Evolutionary conservation across 2,888 invertebrate species (phyloP).

Genomic region (Carabus problematicus): DNA sequence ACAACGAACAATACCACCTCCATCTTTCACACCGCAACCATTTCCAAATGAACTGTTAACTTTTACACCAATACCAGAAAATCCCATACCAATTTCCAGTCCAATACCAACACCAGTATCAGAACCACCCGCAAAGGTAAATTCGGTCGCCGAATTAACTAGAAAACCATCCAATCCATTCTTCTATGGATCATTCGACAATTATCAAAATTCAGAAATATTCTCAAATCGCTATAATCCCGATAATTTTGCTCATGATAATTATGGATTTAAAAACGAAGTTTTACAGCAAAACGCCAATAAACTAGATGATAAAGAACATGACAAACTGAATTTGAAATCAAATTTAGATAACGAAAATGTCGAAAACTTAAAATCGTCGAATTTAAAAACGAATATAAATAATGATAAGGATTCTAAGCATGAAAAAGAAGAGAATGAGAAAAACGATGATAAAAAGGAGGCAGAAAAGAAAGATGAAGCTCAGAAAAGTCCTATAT

Average conservation of each 20-base stretch:
- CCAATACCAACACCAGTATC: background rate
- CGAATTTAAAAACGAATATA: background rate
- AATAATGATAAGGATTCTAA: background rate
- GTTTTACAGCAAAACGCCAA: slow-evolving; percentile 18
- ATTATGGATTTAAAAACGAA: slow-evolving; percentile 36
- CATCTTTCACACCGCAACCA: slow-evolving; percentile 42
- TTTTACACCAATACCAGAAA: slow-evolving; percentile 24
- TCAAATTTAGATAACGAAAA: slow-evolving; percentile 32
- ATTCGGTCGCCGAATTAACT: background rate
- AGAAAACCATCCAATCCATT: slow-evolving; percentile 50
- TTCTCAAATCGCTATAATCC: slow-evolving; percentile 54
- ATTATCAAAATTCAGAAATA: slow-evolving; percentile 49
- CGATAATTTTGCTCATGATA: slow-evolving; percentile 46
- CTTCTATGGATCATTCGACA: slow-evolving; percentile 53
- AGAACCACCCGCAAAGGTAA: background rate
- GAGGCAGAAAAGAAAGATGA: slow-evolving; percentile 45
- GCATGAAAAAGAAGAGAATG: slow-evolving; percentile 54
- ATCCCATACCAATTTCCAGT: background rate
- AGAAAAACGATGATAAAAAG: slow-evolving; percentile 45
- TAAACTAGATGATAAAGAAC: slow-evolving; percentile 31
- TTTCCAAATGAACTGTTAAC: slow-evolving; percentile 43
- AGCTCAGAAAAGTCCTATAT: slow-evolving; percentile 51
- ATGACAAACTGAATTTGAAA: slow-evolving; percentile 31
- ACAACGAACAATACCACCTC: background rate
- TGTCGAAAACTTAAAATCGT: slow-evolving; percentile 3